phyloP scores from a whole-genome alignment of 2,797 vertebrate genomes.

The Rhynchonycteris naso region DNA sequence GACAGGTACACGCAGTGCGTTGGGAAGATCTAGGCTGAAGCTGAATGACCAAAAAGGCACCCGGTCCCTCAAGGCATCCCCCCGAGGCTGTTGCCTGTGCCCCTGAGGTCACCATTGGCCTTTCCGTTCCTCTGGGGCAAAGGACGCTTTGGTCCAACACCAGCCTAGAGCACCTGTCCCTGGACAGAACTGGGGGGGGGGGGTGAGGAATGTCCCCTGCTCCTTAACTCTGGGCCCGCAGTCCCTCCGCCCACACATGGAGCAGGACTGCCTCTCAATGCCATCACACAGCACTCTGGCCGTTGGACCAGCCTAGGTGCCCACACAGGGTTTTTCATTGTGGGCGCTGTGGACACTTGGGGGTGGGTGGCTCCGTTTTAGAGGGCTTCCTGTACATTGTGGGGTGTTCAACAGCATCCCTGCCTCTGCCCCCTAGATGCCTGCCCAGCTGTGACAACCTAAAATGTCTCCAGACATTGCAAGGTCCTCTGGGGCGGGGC shows the following conservation, averaged over 20 bases:
- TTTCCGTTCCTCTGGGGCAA: not conserved
- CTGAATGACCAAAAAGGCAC: not conserved
- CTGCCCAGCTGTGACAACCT: not conserved
- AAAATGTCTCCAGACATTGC: not conserved
- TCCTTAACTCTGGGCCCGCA: not conserved
- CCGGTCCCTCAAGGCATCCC: not conserved
- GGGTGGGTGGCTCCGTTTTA: not conserved
- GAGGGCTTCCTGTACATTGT: not conserved
- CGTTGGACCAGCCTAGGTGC: not conserved
- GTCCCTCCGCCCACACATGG: not conserved
- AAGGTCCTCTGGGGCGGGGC: not conserved
- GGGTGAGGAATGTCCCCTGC: not conserved
- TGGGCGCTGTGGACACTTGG: not conserved
- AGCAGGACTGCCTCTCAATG: too few species aligned
- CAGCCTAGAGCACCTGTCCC: not conserved
- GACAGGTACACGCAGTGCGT: rapidly evolving
- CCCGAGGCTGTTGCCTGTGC: not conserved
- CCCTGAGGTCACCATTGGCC: not conserved
- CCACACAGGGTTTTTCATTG: rapidly evolving
- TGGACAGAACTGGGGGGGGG: not conserved
- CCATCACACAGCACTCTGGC: not conserved
- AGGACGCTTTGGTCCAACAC: not conserved
- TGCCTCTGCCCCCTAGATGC: not conserved
- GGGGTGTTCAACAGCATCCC: not conserved
- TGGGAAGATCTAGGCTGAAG: not conserved